Conservation (phyloP, 2,888 invertebrate genomes). For the Drosophila kambysellisi region DNA sequence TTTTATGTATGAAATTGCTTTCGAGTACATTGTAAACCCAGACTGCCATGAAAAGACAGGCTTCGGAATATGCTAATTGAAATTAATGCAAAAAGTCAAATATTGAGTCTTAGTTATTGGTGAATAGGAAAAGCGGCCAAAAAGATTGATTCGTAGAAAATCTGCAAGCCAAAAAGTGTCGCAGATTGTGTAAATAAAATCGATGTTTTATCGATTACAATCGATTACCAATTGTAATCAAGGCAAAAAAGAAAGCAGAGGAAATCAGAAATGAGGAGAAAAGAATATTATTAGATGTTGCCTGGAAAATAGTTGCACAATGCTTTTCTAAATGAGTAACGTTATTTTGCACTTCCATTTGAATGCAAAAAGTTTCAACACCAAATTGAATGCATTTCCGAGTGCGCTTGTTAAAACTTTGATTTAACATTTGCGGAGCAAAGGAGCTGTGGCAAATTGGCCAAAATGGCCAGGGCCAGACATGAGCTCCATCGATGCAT, state of each 20-base stretch:
- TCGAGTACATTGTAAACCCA: slow-evolving; percentile 36
- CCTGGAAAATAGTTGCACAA: neutral
- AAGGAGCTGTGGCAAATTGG: slow-evolving; percentile 26
- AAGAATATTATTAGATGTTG: neutral
- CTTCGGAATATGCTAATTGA: slow-evolving; percentile 48
- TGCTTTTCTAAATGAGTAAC: neutral
- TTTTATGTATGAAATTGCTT: slow-evolving; percentile 52
- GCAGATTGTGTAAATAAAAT: neutral
- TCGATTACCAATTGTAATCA: neutral
- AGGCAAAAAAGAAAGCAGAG: neutral
- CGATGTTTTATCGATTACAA: neutral
- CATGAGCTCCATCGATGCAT: slow-evolving; percentile 45
- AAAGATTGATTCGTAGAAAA: neutral
- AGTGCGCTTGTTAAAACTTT: slow-evolving; percentile 18
- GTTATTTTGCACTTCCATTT: neutral
- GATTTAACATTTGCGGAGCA: slow-evolving; percentile 11
- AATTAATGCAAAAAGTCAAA: slow-evolving; percentile 10
- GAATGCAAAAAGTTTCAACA: neutral
- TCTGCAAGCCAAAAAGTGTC: neutral
- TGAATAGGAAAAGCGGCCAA: neutral
- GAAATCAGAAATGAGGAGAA: neutral
- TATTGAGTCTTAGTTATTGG: neutral
- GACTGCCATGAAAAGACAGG: slow-evolving; percentile 18
- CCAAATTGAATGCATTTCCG: slow-evolving; percentile 5
- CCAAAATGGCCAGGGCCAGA: slow-evolving; percentile 41